phyloP scores from a whole-genome alignment of 2,797 vertebrate genomes.

The Malacoraja senta region DNA sequence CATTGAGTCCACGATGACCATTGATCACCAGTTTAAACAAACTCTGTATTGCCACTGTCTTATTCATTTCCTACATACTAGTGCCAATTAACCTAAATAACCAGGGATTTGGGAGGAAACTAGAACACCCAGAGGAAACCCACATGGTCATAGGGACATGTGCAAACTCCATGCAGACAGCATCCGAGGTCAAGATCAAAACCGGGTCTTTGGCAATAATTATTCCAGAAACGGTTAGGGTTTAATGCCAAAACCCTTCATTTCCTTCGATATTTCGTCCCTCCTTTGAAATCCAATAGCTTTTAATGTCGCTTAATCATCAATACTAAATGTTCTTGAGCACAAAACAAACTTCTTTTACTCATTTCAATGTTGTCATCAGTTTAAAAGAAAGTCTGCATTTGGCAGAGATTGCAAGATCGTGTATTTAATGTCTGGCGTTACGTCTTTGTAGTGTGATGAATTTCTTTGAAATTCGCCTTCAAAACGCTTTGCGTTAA shows the following conservation, averaged over 20 bases:
- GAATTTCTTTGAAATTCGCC: background rate
- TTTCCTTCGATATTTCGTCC: background rate
- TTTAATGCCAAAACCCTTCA: background rate
- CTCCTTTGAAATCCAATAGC: background rate
- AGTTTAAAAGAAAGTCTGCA: constrained; percentile 3
- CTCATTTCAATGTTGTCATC: background rate
- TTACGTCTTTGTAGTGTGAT: background rate
- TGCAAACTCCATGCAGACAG: too few species aligned
- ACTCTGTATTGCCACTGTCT: too few species aligned
- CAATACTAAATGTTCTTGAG: background rate
- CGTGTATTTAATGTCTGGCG: background rate
- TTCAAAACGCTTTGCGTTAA: background rate
- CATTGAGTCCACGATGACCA: too few species aligned
- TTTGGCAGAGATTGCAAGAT: background rate
- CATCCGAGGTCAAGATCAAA: too few species aligned
- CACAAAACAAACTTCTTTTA: background rate
- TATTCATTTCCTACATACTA: too few species aligned
- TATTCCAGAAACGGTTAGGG: background rate
- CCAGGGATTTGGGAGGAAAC: too few species aligned
- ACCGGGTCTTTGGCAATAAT: background rate
- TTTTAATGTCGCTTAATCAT: background rate
- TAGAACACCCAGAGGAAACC: too few species aligned
- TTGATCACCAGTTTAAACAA: too few species aligned
- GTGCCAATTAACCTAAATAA: too few species aligned
- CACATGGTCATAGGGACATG: too few species aligned